Base-by-base conservation (phyloP, 2,797 vertebrate species). In the Fistularia commersonii region DNA sequence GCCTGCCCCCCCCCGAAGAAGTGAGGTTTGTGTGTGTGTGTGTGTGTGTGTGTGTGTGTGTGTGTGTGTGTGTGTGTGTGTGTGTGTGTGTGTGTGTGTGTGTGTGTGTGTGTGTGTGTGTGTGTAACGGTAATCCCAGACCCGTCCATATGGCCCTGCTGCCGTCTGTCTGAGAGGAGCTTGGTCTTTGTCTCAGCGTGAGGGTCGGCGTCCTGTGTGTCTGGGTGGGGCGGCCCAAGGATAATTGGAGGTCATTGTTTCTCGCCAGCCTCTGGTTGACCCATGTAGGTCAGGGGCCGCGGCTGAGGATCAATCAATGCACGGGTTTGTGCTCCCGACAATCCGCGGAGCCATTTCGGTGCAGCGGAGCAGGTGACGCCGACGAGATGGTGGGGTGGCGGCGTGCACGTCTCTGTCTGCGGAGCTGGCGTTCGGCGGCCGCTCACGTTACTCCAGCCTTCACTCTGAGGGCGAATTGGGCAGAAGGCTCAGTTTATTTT, bases 141-240 rank as follows among this genome's bases (percentile, higher is more conserved):
- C 61, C 60, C 46, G 60, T 67, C 82, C 80, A 82, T 84, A 79
- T 87, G 81, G 79, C 64, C 63, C 75, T 61, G 64, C 65, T 79
- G 66, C 76, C 65, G 77, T 83, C 77, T 82, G 79, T 85, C 85
- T 91, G 80, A 49, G 69, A 69, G 54, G 74, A 54, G 57, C 78
- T 52, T 42, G 33, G 12, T 51, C 87, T 90, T 91, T 87, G 86
- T 89, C 76, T 88, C 41, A 2, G 44, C 9, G 31, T 58, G 53
- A 52, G 54, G 76, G 87, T 79, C 88, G 88, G 76, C 47, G 87
- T 87, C 88, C 79, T 86, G 79, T 84, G 82, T 85, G 88, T 85
- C 82, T 87, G 89, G 87, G 89, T 82, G 90, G 86, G 79, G 89
- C 79, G 67, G 38, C 23, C 8, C 43, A 36, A 40, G 57, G 66